Evolutionary conservation across 92 coral and sea anemone species (phyloP).

Genomic region (Pocillopora meandrina): DNA sequence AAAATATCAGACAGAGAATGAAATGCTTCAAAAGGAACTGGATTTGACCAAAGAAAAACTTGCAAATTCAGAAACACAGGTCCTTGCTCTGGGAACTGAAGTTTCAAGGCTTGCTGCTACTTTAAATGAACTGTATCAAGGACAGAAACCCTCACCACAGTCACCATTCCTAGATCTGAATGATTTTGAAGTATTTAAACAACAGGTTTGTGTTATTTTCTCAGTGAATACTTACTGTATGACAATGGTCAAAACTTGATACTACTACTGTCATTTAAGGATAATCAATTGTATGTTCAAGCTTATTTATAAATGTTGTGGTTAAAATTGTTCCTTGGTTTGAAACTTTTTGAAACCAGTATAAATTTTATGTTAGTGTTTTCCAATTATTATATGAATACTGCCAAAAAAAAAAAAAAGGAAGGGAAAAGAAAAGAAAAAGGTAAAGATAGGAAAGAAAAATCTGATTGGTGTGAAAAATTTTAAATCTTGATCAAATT

Average conservation of each 20-base stretch:
- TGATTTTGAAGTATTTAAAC: conserved; percentile 66
- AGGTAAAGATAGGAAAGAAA: too few relatives aligned
- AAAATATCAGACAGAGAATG: conserved; percentile 70
- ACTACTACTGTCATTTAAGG: too few relatives aligned
- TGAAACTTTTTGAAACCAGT: too few relatives aligned
- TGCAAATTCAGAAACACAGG: conserved; percentile 74
- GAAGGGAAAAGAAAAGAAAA: too few relatives aligned
- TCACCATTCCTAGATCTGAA: conserved; percentile 32
- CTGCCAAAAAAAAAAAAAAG: too few relatives aligned
- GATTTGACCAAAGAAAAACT: conserved; percentile 65
- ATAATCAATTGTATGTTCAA: too few relatives aligned
- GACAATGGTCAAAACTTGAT: neutral
- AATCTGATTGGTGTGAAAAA: too few relatives aligned
- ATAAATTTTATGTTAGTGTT: too few relatives aligned
- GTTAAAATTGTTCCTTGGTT: too few relatives aligned
- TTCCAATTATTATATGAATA: too few relatives aligned
- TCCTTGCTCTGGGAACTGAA: conserved; percentile 87
- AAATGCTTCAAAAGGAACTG: conserved; percentile 63
- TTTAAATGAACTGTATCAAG: conserved; percentile 49
- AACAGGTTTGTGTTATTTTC: conserved; percentile 45
- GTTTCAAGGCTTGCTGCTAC: conserved; percentile 81
- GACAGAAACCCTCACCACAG: conserved; percentile 3
- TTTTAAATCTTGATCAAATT: too few relatives aligned
- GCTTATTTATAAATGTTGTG: too few relatives aligned
- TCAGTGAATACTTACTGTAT: neutral